Percentiles rank a stretch among this genome's conserved stretches.
Conservation (phyloP, 2,888 invertebrate genomes). For the Oasisia sp. region DNA sequence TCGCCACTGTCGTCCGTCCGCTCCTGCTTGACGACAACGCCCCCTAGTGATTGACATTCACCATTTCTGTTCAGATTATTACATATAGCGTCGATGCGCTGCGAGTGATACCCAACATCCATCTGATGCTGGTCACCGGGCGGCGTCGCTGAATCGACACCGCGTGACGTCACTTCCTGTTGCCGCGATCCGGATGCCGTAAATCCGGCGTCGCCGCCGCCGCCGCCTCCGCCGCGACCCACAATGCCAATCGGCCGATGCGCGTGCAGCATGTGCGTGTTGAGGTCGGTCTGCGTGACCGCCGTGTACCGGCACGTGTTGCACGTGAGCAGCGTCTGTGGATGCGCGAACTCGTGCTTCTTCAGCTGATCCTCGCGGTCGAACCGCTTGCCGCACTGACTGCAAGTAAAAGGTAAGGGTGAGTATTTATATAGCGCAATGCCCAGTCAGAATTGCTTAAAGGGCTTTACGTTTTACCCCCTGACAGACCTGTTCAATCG, state of each 20-base stretch:
- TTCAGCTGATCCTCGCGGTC: slow-evolving; percentile 55
- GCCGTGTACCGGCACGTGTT: slow-evolving; percentile 51
- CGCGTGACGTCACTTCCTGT: background rate
- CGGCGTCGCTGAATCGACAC: slow-evolving; percentile 10
- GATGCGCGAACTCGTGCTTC: slow-evolving; percentile 55
- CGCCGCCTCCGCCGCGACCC: slow-evolving; percentile 41
- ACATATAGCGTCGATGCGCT: slow-evolving; percentile 49
- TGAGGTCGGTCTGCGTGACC: slow-evolving; percentile 48
- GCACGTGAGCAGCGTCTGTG: slow-evolving; percentile 50
- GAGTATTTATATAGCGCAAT: no score
- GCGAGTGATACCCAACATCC: slow-evolving; percentile 21
- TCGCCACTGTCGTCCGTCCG: slow-evolving; percentile 25
- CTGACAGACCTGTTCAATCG: no score
- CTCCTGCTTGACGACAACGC: slow-evolving; percentile 40
- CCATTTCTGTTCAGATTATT: slow-evolving; percentile 43
- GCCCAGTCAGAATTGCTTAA: no score
- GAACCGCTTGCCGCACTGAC: slow-evolving; percentile 53
- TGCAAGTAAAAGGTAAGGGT: slow-evolving; percentile 36
- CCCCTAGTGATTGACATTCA: slow-evolving; percentile 29
- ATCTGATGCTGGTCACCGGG: background rate
- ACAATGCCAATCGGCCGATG: slow-evolving; percentile 46
- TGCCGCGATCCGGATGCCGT: no score
- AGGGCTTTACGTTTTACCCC: no score
- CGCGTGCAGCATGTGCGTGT: slow-evolving; percentile 50
- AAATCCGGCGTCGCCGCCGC: background rate